Conservation (phyloP, 2,888 invertebrate species). For the Trachelus tabidus region DNA sequence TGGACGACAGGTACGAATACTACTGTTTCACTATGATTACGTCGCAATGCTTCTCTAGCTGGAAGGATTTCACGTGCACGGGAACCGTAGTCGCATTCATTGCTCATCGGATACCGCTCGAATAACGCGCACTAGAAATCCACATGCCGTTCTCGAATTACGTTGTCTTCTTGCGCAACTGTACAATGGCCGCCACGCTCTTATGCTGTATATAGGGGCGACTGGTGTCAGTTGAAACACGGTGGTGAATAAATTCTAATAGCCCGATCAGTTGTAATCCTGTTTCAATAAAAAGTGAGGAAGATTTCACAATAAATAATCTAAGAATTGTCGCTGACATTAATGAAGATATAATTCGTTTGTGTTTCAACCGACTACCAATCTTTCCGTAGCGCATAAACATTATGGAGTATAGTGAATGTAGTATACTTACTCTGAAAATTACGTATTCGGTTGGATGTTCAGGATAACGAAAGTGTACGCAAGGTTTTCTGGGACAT, state of each 20-base stretch:
- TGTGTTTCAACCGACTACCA: too few relatives aligned
- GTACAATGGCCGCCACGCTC: neutral
- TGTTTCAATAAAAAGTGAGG: too few relatives aligned
- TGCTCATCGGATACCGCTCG: neutral
- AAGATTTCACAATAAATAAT: too few relatives aligned
- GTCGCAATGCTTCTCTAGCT: neutral
- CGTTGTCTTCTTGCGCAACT: neutral
- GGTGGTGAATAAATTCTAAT: too few relatives aligned
- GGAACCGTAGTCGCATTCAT: neutral
- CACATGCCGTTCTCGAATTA: neutral
- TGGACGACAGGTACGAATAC: neutral
- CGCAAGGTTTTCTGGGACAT: neutral
- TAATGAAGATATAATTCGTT: too few relatives aligned
- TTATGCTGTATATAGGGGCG: neutral
- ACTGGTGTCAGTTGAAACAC: too few relatives aligned
- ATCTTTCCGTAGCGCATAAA: too few relatives aligned
- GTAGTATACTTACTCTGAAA: neutral
- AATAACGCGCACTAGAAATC: neutral
- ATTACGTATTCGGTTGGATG: neutral
- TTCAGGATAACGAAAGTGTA: neutral
- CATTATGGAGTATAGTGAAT: too few relatives aligned
- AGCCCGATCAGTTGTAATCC: too few relatives aligned
- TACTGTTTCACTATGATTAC: neutral
- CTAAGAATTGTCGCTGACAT: too few relatives aligned
- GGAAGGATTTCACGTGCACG: neutral